Conservation (phyloP, 2,797 vertebrate species). For the Silurus lanzhouensis region DNA sequence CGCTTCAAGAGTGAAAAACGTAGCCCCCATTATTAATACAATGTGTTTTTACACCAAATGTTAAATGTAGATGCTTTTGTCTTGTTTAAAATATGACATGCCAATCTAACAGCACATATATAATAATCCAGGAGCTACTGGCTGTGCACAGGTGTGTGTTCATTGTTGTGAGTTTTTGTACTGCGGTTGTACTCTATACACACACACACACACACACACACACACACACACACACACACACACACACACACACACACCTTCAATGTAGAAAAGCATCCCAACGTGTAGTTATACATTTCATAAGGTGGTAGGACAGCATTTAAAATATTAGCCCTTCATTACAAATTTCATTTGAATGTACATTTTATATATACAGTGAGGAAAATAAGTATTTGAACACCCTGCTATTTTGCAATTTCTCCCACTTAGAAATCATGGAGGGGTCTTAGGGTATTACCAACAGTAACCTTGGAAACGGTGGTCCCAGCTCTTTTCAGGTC, state of each 20-base stretch:
- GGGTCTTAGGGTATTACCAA: too few species aligned
- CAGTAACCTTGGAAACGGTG: too few species aligned
- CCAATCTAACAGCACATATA: background rate
- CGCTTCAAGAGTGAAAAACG: background rate
- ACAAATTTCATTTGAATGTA: background rate
- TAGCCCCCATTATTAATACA: background rate
- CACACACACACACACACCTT: background rate
- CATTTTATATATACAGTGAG: too few species aligned
- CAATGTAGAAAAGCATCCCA: background rate
- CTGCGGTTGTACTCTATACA: background rate
- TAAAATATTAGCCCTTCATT: background rate
- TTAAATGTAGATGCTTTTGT: background rate
- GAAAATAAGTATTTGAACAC: too few species aligned
- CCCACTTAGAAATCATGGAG: too few species aligned
- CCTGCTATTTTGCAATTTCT: too few species aligned
- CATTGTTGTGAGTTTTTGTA: background rate
- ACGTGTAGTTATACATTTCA: background rate
- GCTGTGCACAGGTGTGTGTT: background rate
- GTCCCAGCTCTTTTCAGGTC: too few species aligned
- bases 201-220: too few species aligned
- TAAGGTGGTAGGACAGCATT: background rate
- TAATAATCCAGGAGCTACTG: background rate
- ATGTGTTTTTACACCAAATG: background rate
- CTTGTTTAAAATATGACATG: background rate
- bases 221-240: too few species aligned